Conservation (phyloP, 2,888 invertebrate genomes). For the Rotaria macrura region DNA sequence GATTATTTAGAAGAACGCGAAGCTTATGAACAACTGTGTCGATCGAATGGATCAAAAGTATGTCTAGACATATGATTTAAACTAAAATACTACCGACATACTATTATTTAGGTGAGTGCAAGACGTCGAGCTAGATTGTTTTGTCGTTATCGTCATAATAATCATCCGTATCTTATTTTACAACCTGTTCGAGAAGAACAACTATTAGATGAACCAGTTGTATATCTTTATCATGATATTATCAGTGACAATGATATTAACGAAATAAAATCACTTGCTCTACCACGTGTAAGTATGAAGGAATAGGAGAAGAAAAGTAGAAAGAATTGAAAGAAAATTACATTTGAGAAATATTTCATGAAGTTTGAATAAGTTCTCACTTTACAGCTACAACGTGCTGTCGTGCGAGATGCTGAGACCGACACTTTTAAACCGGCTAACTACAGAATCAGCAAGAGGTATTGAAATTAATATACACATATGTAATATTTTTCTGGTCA, state of each 20-base stretch:
- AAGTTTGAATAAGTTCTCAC: conserved; percentile 5
- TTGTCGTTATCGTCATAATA: conserved; percentile 9
- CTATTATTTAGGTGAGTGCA: not conserved
- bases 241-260: conserved; percentile 76
- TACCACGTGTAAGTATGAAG: conserved; percentile 62
- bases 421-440: conserved; percentile 25
- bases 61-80: not conserved
- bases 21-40: conserved; percentile 54
- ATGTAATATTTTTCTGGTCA: not conserved
- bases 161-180: conserved; percentile 29
- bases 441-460: conserved; percentile 34
- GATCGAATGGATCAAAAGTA: conserved; percentile 49
- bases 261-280: conserved; percentile 69
- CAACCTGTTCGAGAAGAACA: conserved; percentile 41
- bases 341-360: not conserved
- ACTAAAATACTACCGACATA: not conserved
- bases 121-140: not conserved
- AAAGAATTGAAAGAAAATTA: no score
- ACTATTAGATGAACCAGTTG: conserved; percentile 65
- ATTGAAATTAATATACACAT: not conserved
- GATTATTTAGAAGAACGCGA: conserved; percentile 46
- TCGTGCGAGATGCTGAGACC: conserved; percentile 28
- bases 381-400: conserved; percentile 27
- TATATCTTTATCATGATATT: conserved; percentile 77
- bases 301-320: not conserved